Conservation (phyloP, 1,140 invertebrate genomes). For the Trichonephila clavipes region DNA sequence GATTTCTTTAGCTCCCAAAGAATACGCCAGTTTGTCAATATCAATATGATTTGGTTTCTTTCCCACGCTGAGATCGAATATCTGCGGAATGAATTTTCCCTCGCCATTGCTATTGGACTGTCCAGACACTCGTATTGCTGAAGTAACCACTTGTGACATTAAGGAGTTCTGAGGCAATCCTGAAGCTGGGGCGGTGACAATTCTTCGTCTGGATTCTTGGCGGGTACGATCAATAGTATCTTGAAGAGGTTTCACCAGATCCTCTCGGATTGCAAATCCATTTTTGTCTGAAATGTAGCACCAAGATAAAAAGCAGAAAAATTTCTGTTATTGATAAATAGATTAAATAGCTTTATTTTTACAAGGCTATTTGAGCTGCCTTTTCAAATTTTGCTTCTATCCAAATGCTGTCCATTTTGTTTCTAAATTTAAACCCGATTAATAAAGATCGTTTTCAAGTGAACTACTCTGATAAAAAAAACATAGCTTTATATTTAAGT, state of each 20-base stretch:
- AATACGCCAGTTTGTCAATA: neutral
- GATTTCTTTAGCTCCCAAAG: constrained; percentile 1
- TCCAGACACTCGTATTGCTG: constrained; percentile 54
- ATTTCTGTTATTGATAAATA: no score
- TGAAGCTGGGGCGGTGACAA: neutral
- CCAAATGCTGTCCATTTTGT: no score
- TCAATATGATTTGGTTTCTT: neutral
- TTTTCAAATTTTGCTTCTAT: neutral
- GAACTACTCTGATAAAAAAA: no score
- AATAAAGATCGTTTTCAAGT: no score
- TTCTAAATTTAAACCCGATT: no score
- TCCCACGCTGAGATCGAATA: constrained; percentile 41
- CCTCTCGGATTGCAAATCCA: constrained; percentile 58
- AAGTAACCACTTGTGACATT: constrained; percentile 56
- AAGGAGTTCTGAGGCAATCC: neutral
- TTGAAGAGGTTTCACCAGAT: constrained; percentile 48
- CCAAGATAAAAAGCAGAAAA: no score
- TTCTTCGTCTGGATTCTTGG: neutral
- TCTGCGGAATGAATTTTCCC: constrained; percentile 39
- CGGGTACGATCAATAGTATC: neutral
- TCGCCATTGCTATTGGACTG: neutral
- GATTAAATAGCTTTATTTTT: neutral
- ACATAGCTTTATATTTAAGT: no score
- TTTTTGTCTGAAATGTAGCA: constrained; percentile 41
- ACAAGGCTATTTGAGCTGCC: neutral